A percentile compares a stretch with the other conserved stretches of the same genome.
These are phyloP conservation scores for Chloroceryle inda DNA, from an alignment of 2,797 vertebrate genomes.

Conservation along the genomic window DNA sequence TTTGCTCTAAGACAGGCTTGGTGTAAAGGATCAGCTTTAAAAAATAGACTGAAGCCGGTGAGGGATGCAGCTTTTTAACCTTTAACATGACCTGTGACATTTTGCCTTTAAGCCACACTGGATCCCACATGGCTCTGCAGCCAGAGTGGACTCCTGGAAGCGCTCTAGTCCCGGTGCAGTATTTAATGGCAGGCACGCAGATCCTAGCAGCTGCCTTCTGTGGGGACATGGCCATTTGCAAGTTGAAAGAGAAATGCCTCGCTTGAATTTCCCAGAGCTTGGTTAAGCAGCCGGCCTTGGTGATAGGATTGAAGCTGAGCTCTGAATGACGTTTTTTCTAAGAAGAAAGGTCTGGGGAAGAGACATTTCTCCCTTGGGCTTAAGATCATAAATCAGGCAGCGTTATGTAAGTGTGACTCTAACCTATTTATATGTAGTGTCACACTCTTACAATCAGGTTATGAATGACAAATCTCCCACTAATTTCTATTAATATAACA, in stretches of 20 bases:
- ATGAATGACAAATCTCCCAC: conserved; percentile 48
- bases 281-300: neutral
- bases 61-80: neutral
- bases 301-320: conserved; percentile 39
- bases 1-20: neutral
- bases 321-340: conserved; percentile 43
- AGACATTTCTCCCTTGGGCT: conserved; percentile 54
- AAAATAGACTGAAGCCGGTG: neutral
- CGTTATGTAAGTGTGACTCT: conserved; percentile 61
- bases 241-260: conserved; percentile 16
- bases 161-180: neutral
- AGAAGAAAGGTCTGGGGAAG: conserved; percentile 37
- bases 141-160: neutral
- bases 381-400: conserved; percentile 59
- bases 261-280: neutral
- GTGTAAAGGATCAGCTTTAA: neutral
- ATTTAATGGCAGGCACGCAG: neutral
- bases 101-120: neutral
- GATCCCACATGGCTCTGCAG: neutral
- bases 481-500: conserved; percentile 24
- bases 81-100: neutral
- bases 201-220: neutral
- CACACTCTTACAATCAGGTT: conserved; percentile 28
- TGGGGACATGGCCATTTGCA: neutral
- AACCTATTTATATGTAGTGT: conserved; percentile 52